Base-by-base conservation (phyloP, 2,888 invertebrate genomes). In the Melieria omissa region DNA sequence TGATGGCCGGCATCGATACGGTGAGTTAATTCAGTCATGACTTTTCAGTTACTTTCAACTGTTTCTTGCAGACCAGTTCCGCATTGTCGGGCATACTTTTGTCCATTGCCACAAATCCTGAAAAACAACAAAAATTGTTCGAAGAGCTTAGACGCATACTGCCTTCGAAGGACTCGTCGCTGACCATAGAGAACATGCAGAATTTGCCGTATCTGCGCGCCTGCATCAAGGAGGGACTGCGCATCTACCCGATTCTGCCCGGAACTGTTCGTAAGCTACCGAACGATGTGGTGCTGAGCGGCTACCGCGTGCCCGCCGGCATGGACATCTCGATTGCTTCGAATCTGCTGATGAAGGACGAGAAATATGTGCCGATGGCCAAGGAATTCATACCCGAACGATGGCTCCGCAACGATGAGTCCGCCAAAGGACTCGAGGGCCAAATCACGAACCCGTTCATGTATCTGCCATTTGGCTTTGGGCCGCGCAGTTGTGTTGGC, bases 301-400 rank as follows among this genome's bases (percentile, higher is more conserved):
- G 91, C 4, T 94, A 92, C 80, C 85, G 84, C 68, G 87, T 93
- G 76, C 91, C 92, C 0, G 89, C 89, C 82, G 89, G 89, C 68
- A 91, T 92, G 0, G 92, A 93, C 83, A 90, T 94, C 0, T 88
- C 93, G 71, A 91, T 93, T 78, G 92, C 92, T 77, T 90, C 91
- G 78, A 89, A 90, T 47, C 90, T 92, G 78, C 90, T 91, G 65
- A 86, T 90, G 78, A 88, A 89, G 81, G 91, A 92, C 29, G 88
- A 91, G 70, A 89, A 93, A 77, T 93, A 88, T 79, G 93, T 91
- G 4, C 88, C 89, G 0, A 86, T 89, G 5, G 87, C 92, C 0
- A 81, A 88, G 0, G 88, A 91, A 75, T 95, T 90, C 81, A 82
- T 91, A 44, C 95, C 95, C 0, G 94, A 95, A 81, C 88, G 95